phyloP scores from a whole-genome alignment of 2,113 vertebrate genomes.

The Xiphophorus hellerii region DNA sequence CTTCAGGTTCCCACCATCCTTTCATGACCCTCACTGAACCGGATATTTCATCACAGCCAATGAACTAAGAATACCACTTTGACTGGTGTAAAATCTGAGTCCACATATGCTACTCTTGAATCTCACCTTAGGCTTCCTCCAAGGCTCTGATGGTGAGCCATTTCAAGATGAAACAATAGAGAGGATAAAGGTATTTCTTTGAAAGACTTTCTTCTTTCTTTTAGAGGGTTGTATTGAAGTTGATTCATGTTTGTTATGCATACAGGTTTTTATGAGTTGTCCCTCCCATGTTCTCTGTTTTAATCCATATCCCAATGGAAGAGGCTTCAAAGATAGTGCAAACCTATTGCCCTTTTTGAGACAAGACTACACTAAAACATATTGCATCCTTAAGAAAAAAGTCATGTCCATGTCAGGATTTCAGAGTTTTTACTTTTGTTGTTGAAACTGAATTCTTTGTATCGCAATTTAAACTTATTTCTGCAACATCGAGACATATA shows the following conservation, averaged over 20 bases:
- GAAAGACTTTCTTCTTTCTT: constrained; percentile 65
- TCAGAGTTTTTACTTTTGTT: constrained; percentile 29
- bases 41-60: constrained; percentile 11
- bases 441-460: constrained; percentile 55
- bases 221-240: constrained; percentile 71
- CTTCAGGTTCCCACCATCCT: constrained; percentile 34
- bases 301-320: constrained; percentile 74
- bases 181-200: constrained; percentile 69
- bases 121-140: constrained; percentile 41
- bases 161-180: constrained; percentile 73
- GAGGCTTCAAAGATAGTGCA: constrained; percentile 74
- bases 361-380: constrained; percentile 67
- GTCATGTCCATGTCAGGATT: constrained; percentile 50
- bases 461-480: constrained; percentile 27
- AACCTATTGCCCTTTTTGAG: constrained; percentile 73
- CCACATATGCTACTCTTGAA: constrained; percentile 31
- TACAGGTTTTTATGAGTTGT: constrained; percentile 67
- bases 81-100: constrained; percentile 23
- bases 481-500: constrained; percentile 20
- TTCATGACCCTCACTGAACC: constrained; percentile 36
- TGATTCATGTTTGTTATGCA: constrained; percentile 75
- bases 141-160: constrained; percentile 37
- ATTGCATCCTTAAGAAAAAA: constrained; percentile 48
- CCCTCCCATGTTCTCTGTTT: constrained; percentile 67
- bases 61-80: constrained; percentile 25